These are phyloP conservation scores for Sebastolobus alascanus DNA, from an alignment of 2,797 vertebrate genomes.

Conservation along the genomic window DNA sequence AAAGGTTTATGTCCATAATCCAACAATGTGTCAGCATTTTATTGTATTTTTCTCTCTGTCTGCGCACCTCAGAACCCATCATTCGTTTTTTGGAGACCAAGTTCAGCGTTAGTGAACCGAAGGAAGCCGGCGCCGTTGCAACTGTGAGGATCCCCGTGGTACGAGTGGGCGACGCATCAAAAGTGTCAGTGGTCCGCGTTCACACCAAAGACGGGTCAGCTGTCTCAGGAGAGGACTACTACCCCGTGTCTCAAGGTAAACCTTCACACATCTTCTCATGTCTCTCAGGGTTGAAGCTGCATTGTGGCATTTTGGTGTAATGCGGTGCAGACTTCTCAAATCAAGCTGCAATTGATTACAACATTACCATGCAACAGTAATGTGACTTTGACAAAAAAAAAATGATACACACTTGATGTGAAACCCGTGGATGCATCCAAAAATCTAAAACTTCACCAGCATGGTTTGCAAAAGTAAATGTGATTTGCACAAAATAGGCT, in stretches of 20 bases:
- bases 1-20: not conserved
- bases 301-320: not conserved
- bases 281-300: not conserved
- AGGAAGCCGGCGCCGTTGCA: conserved; percentile 84
- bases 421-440: not conserved
- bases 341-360: not conserved
- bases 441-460: not conserved
- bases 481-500: not conserved
- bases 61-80: conserved; percentile 85
- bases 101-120: conserved; percentile 92
- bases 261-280: not conserved
- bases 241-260: conserved; percentile 93
- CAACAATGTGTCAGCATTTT: not conserved
- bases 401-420: not conserved
- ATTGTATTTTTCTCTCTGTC: not conserved
- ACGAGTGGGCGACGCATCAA: conserved; percentile 92
- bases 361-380: not conserved
- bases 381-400: not conserved
- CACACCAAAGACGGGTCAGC: conserved; percentile 98
- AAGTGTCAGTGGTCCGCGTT: conserved; percentile 92
- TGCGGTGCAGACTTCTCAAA: not conserved
- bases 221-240: conserved; percentile 94
- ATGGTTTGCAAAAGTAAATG: not conserved
- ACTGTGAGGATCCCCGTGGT: conserved; percentile 90
- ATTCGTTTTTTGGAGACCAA: conserved; percentile 93